Base-by-base conservation (phyloP, 2,888 invertebrate genomes). In the Strigamia transsilvanica region DNA sequence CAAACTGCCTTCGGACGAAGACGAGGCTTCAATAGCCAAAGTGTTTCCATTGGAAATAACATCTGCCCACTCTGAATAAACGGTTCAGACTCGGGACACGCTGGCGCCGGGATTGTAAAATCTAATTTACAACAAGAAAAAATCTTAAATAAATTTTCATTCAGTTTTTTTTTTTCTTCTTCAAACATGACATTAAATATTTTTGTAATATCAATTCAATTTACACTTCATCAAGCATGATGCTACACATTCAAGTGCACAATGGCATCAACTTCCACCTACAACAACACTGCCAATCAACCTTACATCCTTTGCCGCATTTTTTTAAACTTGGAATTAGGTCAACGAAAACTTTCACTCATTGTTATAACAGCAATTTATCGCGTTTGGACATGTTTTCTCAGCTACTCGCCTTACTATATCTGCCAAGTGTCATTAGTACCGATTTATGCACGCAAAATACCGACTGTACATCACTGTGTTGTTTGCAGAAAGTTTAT, bases 401-500 rank as follows among this genome's bases (percentile, higher is more conserved):
- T 15, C 46, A 13, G 46, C n/a, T 46, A 4, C 46, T 46, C 46
- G 15, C 46, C 15, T 13, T 46, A 12, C 15, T n/a, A 15, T 46
- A 46, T 46, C 46, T 46, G 13, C 46, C 46, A n/a, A 46, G 46
- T 46, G 13, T 46, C 0, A 46, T 46, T 46, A 46, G 46, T 42
- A 13, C 2, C n/a, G 15, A 15, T 15, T 46, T 46, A 2, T 61
- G 61, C 18, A 4, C 21, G 18, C 18, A 61, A 61, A 61, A 61
- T 7, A n/a, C 61, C 13, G 61, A 61, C 18, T 61, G 61, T 23
- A 61, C 18, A 21, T 61, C 61, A 9, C 21, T 61, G 10, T 61
- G 61, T 23, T 61, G 61, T 61, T 61, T 61, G 18, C n/a, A 61
- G 23, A 61, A 9, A 61, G 23, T 61, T 61, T 61, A 61, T 61